phyloP scores from a whole-genome alignment of 2,888 invertebrate genomes.

The Netelia fuscicornis region DNA sequence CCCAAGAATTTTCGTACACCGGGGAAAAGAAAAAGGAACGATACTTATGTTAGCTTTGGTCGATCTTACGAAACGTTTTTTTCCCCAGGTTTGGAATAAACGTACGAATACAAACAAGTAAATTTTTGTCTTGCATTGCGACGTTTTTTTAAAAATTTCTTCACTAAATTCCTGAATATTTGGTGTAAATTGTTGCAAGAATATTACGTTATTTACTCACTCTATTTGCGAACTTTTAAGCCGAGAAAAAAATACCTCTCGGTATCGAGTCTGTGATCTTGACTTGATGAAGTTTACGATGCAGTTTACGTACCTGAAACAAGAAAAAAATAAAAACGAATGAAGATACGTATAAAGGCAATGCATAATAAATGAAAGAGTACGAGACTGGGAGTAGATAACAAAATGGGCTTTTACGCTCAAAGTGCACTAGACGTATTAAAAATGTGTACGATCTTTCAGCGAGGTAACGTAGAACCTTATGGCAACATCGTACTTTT shows the following conservation, averaged over 20 bases:
- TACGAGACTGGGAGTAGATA: constrained; percentile 18
- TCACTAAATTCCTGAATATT: background rate
- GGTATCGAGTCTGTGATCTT: constrained; percentile 31
- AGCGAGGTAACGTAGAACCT: constrained; percentile 30
- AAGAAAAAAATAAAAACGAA: constrained; percentile 52
- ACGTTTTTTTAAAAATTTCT: constrained; percentile 14
- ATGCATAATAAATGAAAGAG: constrained; percentile 1
- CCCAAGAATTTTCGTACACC: background rate
- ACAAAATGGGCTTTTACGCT: constrained; percentile 22
- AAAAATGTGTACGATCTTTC: constrained; percentile 34
- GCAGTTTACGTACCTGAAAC: constrained; percentile 76
- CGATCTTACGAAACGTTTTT: background rate
- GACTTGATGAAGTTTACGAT: constrained; percentile 71
- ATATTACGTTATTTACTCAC: constrained; percentile 56
- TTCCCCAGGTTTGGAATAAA: background rate
- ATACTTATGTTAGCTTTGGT: background rate
- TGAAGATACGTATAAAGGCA: constrained; percentile 25
- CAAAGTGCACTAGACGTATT: constrained; percentile 51
- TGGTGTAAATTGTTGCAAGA: background rate
- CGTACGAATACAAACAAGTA: background rate
- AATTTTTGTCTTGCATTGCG: too few relatives aligned
- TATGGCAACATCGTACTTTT: constrained; percentile 7
- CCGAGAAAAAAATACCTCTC: background rate
- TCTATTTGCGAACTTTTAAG: constrained; percentile 44
- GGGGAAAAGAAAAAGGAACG: background rate